Conservation (phyloP, 1,140 invertebrate species). For the Heliconius eleuchia region DNA sequence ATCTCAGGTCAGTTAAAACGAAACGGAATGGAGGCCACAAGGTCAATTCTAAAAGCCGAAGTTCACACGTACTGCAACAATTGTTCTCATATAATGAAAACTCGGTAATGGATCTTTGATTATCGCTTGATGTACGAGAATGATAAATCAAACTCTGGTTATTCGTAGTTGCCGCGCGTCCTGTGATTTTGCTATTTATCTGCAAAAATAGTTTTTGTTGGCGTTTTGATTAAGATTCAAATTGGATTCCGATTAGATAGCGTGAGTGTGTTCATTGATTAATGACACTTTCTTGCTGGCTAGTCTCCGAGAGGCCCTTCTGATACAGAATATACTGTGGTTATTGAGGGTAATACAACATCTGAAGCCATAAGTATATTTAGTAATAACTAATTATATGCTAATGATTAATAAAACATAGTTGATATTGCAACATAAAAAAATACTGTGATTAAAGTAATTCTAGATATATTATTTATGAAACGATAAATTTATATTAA, state of each 20-base stretch:
- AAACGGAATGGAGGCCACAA: constrained; percentile 47
- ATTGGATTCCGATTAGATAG: constrained; percentile 45
- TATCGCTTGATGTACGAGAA: constrained; percentile 60
- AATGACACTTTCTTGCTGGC: constrained; percentile 59
- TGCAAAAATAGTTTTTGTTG: constrained; percentile 53
- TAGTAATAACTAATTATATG: background rate
- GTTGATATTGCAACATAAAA: background rate
- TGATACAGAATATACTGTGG: constrained; percentile 22
- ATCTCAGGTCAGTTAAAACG: constrained; percentile 32
- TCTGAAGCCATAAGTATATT: background rate
- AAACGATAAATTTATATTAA: background rate
- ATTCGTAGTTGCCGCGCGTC: constrained; percentile 23
- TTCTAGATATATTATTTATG: background rate
- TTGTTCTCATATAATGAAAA: constrained; percentile 66
- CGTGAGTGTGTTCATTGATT: constrained; percentile 55
- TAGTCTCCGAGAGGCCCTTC: constrained; percentile 35
- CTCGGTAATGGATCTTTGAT: constrained; percentile 65
- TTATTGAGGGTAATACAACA: background rate
- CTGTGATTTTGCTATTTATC: constrained; percentile 51
- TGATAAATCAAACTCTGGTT: constrained; percentile 62
- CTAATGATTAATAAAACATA: background rate
- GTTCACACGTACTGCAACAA: constrained; percentile 51
- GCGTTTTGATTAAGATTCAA: constrained; percentile 57
- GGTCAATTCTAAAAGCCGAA: constrained; percentile 51
- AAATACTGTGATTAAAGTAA: background rate